phyloP scores from a whole-genome alignment of 2,888 invertebrate species.

The Rotaria socialis region DNA sequence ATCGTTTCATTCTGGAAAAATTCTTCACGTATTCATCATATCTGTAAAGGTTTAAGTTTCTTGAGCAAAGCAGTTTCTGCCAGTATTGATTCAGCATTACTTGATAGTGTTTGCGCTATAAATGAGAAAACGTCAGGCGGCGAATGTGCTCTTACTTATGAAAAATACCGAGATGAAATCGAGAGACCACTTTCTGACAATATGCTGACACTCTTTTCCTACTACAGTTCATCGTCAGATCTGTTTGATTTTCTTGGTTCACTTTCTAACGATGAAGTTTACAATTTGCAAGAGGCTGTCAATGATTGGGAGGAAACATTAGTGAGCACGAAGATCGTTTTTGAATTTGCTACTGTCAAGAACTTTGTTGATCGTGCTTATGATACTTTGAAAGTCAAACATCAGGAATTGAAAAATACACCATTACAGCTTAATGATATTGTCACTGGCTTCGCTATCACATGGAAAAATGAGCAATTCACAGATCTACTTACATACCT shows the following conservation, averaged over 20 bases:
- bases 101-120: not conserved
- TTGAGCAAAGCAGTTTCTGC: not conserved
- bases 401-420: not conserved
- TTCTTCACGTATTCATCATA: not conserved
- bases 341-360: not conserved
- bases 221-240: not conserved
- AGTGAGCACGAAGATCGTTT: not conserved
- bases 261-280: not conserved
- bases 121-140: not conserved
- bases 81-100: not conserved
- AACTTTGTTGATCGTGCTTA: not conserved
- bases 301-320: slow-evolving; percentile 26
- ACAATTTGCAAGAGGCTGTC: not conserved
- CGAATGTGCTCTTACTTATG: not conserved
- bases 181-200: not conserved
- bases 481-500: not conserved
- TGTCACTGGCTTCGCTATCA: not conserved
- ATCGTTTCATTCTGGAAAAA: not conserved
- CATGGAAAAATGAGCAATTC: not conserved
- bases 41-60: not conserved
- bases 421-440: not conserved
- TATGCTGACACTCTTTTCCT: not conserved
- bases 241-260: not conserved
- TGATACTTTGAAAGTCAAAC: not conserved
- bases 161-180: not conserved